Base-by-base conservation (phyloP, 2,888 invertebrate species). In the Drosophila birchii region DNA sequence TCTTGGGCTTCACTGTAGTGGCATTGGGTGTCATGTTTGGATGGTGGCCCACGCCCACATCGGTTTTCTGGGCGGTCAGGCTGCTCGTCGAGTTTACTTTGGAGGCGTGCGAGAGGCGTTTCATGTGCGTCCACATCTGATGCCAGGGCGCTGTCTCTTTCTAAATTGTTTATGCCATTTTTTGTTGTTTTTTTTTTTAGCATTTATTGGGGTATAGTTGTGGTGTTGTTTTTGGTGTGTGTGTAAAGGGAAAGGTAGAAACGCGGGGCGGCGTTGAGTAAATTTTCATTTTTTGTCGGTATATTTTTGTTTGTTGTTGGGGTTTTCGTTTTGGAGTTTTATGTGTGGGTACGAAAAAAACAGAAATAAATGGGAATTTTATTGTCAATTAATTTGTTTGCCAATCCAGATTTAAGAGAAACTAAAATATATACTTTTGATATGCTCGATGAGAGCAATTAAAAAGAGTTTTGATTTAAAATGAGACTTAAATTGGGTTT, bases 91-190 rank as follows among this genome's bases (percentile, higher is more conserved):
- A 90, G 80, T 91, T 91, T 79, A 92, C 91, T 89, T 91, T 91
- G 73, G 91, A 91, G 88, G 91, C 90, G 79, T 91, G 90, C 62
- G 91, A 92, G 72, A 92, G 88, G 79, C 91, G 91, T 85, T 92
- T 91, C 92, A 91, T 91, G 76, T 91, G 92, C 68, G 91, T 91
- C 91, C 91, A 91, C 78, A 92, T 91, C 78, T 91, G 91, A 89
- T 92, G 92, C 91, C 91, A 91, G 41, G 91, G 91, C 80, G 90
- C 91, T 77, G 86, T 86, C 67, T 91, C 91, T 90, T 91, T 91
- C 90, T 91, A 88, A 80, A 85, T 78, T 73, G 75, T 53, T 67
- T 69, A 11, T 47, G 45, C 45, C 45, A 8, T 45, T 20, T 67
- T 60, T 60, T 32, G 34, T 34, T 9, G n/a, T 36, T 66, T 53